Evolutionary conservation across 2,888 invertebrate species (phyloP).

Genomic region (Plusia festucae): DNA sequence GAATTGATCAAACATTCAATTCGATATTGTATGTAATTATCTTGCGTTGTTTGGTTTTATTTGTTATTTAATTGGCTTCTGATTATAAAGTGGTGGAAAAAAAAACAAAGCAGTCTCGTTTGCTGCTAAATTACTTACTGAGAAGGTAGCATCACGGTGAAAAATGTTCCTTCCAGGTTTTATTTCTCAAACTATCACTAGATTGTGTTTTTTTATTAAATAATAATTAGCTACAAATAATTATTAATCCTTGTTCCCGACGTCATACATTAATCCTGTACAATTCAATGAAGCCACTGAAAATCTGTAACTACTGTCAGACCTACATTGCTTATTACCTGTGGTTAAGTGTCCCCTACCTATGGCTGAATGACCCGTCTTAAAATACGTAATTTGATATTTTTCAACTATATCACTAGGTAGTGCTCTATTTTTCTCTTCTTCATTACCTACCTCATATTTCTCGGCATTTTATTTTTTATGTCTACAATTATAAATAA

Average conservation of each 20-base stretch:
- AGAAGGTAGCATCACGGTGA: neutral
- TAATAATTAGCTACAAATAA: too few species aligned
- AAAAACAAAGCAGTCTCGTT: conserved; percentile 57
- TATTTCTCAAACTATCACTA: neutral
- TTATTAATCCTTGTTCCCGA: too few species aligned
- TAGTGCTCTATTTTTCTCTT: too few species aligned
- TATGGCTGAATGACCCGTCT: too few species aligned
- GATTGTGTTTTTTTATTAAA: too few species aligned
- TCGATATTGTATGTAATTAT: conserved; percentile 85
- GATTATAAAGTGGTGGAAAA: conserved; percentile 74
- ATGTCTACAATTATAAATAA: neutral
- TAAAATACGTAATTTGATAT: too few species aligned
- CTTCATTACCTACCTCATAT: neutral
- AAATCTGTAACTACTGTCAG: too few species aligned
- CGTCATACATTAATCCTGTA: too few species aligned
- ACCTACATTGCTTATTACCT: too few species aligned
- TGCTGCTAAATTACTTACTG: neutral
- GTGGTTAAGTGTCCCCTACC: too few species aligned
- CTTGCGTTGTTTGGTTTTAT: conserved; percentile 78
- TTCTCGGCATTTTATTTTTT: neutral
- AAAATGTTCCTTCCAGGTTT: neutral
- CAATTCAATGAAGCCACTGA: too few species aligned
- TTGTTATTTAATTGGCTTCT: conserved; percentile 85
- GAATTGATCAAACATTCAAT: conserved; percentile 85
- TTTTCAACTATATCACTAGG: too few species aligned